A percentile compares a stretch with the other conserved stretches of the same genome.
These are phyloP conservation scores for Thomomys bottae DNA, from an alignment of 2,113 vertebrate genomes.

Conservation along the genomic window DNA sequence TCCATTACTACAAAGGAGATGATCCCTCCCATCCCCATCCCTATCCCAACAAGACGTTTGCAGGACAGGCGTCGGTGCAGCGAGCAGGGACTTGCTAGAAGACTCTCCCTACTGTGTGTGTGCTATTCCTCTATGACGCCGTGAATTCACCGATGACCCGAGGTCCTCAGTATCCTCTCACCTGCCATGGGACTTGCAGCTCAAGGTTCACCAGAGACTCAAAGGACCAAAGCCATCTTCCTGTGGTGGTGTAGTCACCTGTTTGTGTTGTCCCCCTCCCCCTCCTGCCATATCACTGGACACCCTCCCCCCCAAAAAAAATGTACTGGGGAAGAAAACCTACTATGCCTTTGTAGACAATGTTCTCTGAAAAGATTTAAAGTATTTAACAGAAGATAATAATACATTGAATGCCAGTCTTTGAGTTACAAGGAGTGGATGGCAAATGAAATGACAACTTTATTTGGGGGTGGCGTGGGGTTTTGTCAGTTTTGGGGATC, in stretches of 20 bases:
- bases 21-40: neutral
- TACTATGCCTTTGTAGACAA: neutral
- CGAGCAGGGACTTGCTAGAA: conserved; percentile 66
- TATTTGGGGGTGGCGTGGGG: no score
- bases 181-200: neutral
- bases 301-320: neutral
- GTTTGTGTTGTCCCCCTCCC: neutral
- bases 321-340: conserved; percentile 5
- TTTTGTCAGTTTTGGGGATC: no score
- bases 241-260: neutral
- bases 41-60: conserved; percentile 64
- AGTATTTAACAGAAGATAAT: conserved; percentile 78
- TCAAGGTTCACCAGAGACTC: neutral
- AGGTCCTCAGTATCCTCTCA: neutral
- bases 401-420: conserved; percentile 77
- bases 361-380: conserved; percentile 52
- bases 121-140: conserved; percentile 65
- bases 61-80: conserved; percentile 75
- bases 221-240: neutral
- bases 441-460: neutral
- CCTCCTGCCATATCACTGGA: neutral
- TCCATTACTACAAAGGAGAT: neutral
- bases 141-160: conserved; percentile 54
- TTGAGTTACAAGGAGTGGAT: conserved; percentile 29
- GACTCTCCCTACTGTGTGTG: conserved; percentile 24